Percentiles rank a stretch among this genome's conserved stretches.
Evolutionary conservation across 2,888 invertebrate species (phyloP).

Genomic region (Chromoteleia sp.): DNA sequence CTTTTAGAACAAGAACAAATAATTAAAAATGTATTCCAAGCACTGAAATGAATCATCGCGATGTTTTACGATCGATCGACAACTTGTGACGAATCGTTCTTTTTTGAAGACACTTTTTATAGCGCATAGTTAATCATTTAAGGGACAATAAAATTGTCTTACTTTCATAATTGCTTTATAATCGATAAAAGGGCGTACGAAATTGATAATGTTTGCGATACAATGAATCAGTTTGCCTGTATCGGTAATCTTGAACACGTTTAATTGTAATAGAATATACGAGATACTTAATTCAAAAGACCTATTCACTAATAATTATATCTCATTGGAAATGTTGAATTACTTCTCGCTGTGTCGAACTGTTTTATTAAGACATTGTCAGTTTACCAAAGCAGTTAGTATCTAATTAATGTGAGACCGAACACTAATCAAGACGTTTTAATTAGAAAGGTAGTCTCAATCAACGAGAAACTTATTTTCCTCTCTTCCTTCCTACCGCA

Average conservation of each 20-base stretch:
- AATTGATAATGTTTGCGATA: no score
- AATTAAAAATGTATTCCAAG: no score
- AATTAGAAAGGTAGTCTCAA: slow-evolving; percentile 30
- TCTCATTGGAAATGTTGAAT: slow-evolving; percentile 19
- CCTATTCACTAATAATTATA: slow-evolving; percentile 23
- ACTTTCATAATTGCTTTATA: no score
- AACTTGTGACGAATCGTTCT: no score
- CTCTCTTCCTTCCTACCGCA: slow-evolving; percentile 9
- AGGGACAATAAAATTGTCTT: no score
- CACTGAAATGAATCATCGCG: no score
- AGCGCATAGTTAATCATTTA: no score
- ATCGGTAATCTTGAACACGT: background rate
- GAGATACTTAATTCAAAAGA: slow-evolving; percentile 10
- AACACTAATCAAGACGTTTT: slow-evolving; percentile 34
- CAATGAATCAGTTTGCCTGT: background rate
- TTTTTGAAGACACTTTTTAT: no score
- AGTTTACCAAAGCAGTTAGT: slow-evolving; percentile 31
- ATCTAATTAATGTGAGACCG: slow-evolving; percentile 39
- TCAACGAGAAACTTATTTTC: slow-evolving; percentile 32
- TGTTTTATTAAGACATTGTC: slow-evolving; percentile 30
- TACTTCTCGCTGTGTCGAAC: slow-evolving; percentile 3
- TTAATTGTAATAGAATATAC: slow-evolving; percentile 2
- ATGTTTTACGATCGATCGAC: no score
- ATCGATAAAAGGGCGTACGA: no score
- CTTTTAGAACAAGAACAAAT: no score